Base-by-base conservation (phyloP, 2,888 invertebrate species). In the Choristoneura rosaceana region DNA sequence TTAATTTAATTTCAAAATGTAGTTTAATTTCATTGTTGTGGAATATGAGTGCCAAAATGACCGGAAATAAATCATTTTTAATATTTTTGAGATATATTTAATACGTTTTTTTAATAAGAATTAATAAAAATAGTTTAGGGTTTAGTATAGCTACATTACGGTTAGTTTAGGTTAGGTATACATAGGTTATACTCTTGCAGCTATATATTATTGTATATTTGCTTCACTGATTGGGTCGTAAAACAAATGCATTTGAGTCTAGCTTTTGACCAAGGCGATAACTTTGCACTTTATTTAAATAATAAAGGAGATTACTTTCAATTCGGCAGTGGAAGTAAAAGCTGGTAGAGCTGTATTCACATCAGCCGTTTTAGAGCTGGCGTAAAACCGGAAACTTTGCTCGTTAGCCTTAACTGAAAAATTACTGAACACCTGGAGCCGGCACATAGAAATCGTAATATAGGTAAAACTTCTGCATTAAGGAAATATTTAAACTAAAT, bases 381-480 rank as follows among this genome's bases (percentile, higher is more conserved):
- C 69, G 62, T 62, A 58, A 70, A 63, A 43, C 33, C 43, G 34
- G 34, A 50, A 70, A 70, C 69, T 63, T 69, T 55, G 33, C 63
- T 63, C 63, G 69, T 70, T 47, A 70, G 69, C 62, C 55, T 70
- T 55, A 63, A 70, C 63, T 63, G 34, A 70, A 70, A 63, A 63
- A 70, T 17, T 63, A 50, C 68, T 50, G 60, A 60, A 25, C 61
- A 68, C 38, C 60, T 61, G 61, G 60, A 15, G 34, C 17, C 38
- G 41, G 68, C 41, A 50, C 41, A 50, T 38, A 63, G 38, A 63
- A 43, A 69, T 69, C 15, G 41, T 15, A 59, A 60, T 59, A 34
- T 59, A 34, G 34, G 15, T 34, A 14, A 43, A 58, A 33, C 52
- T 63, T 17, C 55, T 45, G 58, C 69, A 63, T 15, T 62, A 43